These are phyloP conservation scores for Bombus superbus DNA, from an alignment of 1,140 invertebrate species.

Conservation along the genomic window DNA sequence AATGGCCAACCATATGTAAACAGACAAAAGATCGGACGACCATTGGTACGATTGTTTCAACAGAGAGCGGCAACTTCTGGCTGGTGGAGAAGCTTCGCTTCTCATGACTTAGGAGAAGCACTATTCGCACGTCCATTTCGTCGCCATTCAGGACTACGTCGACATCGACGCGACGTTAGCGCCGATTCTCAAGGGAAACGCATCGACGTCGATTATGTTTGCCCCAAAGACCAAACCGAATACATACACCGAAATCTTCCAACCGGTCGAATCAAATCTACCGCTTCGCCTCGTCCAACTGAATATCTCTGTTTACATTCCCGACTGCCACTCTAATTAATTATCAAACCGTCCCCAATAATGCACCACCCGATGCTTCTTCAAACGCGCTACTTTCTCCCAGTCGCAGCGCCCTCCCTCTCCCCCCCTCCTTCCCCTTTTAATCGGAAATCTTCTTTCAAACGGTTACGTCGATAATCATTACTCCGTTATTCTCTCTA, in stretches of 20 bases:
- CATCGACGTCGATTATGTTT: slow-evolving; percentile 70
- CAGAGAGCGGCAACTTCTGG: background rate
- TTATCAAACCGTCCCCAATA: slow-evolving; percentile 68
- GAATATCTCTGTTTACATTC: slow-evolving; percentile 64
- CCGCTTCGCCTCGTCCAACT: slow-evolving; percentile 43
- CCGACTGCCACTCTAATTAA: slow-evolving; percentile 73
- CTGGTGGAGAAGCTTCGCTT: background rate
- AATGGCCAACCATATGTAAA: slow-evolving; percentile 56
- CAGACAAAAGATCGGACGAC: slow-evolving; percentile 30
- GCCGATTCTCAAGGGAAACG: slow-evolving; percentile 66
- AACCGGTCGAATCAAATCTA: slow-evolving; percentile 36
- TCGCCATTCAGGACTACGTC: slow-evolving; percentile 33
- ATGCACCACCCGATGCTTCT: slow-evolving; percentile 43
- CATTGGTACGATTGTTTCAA: slow-evolving; percentile 21
- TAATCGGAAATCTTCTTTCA: background rate
- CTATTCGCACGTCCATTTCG: slow-evolving; percentile 44
- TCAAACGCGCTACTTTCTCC: background rate
- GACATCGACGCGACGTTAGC: slow-evolving; percentile 37
- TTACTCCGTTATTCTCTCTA: background rate
- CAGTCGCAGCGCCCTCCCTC: too few species aligned
- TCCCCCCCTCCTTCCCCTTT: fast-evolving
- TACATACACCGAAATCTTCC: slow-evolving; percentile 53
- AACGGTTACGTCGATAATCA: background rate
- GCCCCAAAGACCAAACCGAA: slow-evolving; percentile 62
- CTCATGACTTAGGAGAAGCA: slow-evolving; percentile 26